Evolutionary conservation across 2,797 vertebrate genomes (phyloP).

Genomic region (Crax fasciolata): DNA sequence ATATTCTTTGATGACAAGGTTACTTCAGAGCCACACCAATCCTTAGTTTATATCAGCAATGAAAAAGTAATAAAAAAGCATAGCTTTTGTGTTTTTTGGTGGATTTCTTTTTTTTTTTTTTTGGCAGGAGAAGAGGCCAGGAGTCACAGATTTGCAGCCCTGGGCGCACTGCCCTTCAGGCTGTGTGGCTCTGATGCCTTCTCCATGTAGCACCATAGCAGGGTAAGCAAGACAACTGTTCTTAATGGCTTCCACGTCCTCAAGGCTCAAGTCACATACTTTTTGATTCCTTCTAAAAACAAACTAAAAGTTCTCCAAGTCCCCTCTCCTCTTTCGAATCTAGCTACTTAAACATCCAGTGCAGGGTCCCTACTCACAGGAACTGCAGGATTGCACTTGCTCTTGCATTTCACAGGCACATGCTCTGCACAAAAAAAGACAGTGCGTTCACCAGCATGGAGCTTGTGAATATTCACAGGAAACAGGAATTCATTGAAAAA

Average conservation of each 20-base stretch:
- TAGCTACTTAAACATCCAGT: not conserved
- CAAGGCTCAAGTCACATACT: not conserved
- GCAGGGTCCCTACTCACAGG: not conserved
- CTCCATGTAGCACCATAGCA: not conserved
- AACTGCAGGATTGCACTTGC: not conserved
- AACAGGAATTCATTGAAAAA: not conserved
- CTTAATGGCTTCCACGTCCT: not conserved
- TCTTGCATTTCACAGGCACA: fast-evolving
- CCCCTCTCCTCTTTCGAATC: not conserved
- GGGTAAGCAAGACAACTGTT: not conserved
- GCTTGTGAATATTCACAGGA: not conserved
- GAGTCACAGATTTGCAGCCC: not conserved
- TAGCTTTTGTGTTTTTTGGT: no score
- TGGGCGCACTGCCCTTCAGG: fast-evolving
- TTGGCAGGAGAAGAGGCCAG: not conserved
- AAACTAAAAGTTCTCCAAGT: not conserved
- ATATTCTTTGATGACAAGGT: slow-evolving; percentile 24
- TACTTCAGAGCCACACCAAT: slow-evolving; percentile 21
- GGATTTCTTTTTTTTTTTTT: not conserved
- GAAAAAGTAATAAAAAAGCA: slow-evolving; percentile 12
- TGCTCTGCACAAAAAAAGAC: not conserved
- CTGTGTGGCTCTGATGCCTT: not conserved
- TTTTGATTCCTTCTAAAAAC: not conserved
- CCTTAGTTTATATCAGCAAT: slow-evolving; percentile 22
- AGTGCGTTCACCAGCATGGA: not conserved